Conservation (phyloP, 64 coral and sea anemone genomes). For the Montipora sp. region DNA sequence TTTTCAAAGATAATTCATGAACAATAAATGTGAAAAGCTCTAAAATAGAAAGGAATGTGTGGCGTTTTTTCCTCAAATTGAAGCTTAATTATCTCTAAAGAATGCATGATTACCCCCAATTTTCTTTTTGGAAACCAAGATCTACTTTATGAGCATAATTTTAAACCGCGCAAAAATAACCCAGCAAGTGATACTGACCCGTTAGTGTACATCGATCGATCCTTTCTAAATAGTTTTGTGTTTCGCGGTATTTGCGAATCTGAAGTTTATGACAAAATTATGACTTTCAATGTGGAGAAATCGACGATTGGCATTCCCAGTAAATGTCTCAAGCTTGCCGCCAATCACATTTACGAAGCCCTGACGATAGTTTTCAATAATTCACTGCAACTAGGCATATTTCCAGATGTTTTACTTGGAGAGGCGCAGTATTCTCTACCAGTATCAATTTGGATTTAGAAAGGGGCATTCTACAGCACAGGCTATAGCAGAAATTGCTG, state of each 20-base stretch:
- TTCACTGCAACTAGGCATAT: not conserved
- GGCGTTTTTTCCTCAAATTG: no score
- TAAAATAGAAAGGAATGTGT: no score
- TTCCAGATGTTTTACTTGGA: conserved; percentile 49
- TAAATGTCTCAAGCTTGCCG: conserved; percentile 33
- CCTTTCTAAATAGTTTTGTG: conserved; percentile 40
- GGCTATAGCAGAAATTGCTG: conserved; percentile 24
- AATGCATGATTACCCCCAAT: no score
- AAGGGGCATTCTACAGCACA: not conserved
- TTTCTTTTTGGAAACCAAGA: no score
- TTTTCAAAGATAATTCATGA: no score
- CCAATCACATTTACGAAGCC: conserved; percentile 2
- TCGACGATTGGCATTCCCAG: conserved; percentile 19
- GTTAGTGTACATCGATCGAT: not conserved
- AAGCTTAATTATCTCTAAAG: no score
- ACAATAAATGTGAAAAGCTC: no score
- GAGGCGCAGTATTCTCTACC: not conserved
- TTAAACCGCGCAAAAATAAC: no score
- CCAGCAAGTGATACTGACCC: conserved; percentile 13
- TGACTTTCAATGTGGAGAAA: conserved; percentile 22
- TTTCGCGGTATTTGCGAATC: conserved; percentile 22
- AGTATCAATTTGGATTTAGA: no score
- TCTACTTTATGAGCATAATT: no score
- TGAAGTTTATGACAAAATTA: conserved; percentile 45
- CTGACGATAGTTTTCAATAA: conserved; percentile 16